phyloP scores from a whole-genome alignment of 2,797 vertebrate species.

The Oreochromis grahami region DNA sequence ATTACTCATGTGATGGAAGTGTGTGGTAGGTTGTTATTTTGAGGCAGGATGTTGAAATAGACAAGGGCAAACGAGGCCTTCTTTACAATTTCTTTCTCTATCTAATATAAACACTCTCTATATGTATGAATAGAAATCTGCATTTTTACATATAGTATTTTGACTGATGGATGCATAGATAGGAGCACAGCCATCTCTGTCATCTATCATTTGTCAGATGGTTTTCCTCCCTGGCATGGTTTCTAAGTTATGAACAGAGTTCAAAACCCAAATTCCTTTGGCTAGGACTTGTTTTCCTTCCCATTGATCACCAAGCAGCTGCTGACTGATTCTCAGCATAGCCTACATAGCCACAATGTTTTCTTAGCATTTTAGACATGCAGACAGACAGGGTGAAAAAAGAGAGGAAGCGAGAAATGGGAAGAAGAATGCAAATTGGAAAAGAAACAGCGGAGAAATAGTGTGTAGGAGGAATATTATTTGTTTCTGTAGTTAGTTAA shows the following conservation, averaged over 20 bases:
- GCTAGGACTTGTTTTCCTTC: constrained; percentile 75
- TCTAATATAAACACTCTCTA: not conserved
- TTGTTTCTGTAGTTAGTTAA: not conserved
- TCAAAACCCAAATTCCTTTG: constrained; percentile 68
- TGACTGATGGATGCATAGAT: not conserved
- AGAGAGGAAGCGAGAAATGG: constrained; percentile 38
- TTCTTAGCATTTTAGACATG: constrained; percentile 69
- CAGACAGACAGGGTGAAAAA: constrained; percentile 61
- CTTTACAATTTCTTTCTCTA: not conserved
- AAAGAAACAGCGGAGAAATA: not conserved
- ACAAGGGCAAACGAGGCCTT: constrained; percentile 27
- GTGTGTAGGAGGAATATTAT: not conserved
- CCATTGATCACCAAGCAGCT: constrained; percentile 72
- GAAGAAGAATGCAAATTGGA: constrained; percentile 28
- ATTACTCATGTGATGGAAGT: constrained; percentile 48
- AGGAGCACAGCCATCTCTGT: not conserved
- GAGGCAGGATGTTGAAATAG: constrained; percentile 55
- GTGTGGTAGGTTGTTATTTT: not conserved
- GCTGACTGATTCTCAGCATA: constrained; percentile 73
- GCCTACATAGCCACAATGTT: constrained; percentile 71
- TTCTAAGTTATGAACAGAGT: constrained; percentile 46
- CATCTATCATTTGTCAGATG: constrained; percentile 29
- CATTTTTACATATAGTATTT: not conserved
- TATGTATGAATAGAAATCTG: not conserved
- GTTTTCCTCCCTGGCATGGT: constrained; percentile 35